phyloP scores from a whole-genome alignment of 2,888 invertebrate genomes.

The Drosophila fungiperda region DNA sequence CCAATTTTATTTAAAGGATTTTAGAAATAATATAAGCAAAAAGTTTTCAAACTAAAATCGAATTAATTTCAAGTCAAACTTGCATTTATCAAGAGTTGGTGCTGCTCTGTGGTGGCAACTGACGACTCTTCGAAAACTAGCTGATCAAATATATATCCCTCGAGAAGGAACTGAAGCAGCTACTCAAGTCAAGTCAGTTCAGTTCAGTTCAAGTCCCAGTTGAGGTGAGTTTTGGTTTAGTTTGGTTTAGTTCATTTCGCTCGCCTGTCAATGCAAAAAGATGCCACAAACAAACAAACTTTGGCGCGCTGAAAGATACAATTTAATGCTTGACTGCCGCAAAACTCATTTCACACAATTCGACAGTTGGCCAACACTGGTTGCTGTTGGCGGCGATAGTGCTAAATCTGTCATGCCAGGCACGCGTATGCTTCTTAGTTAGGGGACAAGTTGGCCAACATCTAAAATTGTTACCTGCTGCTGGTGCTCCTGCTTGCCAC shows the following conservation, averaged over 20 bases:
- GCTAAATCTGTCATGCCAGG: slow-evolving; percentile 60
- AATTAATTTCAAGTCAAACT: background rate
- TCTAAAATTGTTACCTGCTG: slow-evolving; percentile 30
- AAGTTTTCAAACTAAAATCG: background rate
- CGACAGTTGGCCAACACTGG: slow-evolving; percentile 19
- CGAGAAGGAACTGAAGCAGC: background rate
- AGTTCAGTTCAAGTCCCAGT: slow-evolving; percentile 18
- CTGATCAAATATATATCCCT: slow-evolving; percentile 43
- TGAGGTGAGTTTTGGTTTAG: background rate
- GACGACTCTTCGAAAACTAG: slow-evolving; percentile 24
- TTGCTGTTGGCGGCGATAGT: background rate
- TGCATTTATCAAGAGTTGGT: background rate
- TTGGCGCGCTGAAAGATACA: slow-evolving; percentile 65
- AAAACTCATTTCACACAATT: slow-evolving; percentile 60
- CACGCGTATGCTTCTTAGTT: slow-evolving; percentile 60
- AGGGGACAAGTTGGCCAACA: slow-evolving; percentile 38
- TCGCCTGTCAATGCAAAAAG: slow-evolving; percentile 49
- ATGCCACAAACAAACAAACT: slow-evolving; percentile 33
- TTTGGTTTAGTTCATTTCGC: slow-evolving; percentile 32
- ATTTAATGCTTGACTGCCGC: slow-evolving; percentile 76
- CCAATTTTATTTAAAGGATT: background rate
- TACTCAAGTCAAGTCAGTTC: slow-evolving; percentile 18
- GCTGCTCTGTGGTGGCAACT: slow-evolving; percentile 10
- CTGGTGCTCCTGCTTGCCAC: slow-evolving; percentile 22
- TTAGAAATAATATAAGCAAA: background rate